These are phyloP conservation scores for Netelia fuscicornis DNA, from an alignment of 2,888 invertebrate species.

Conservation along the genomic window DNA sequence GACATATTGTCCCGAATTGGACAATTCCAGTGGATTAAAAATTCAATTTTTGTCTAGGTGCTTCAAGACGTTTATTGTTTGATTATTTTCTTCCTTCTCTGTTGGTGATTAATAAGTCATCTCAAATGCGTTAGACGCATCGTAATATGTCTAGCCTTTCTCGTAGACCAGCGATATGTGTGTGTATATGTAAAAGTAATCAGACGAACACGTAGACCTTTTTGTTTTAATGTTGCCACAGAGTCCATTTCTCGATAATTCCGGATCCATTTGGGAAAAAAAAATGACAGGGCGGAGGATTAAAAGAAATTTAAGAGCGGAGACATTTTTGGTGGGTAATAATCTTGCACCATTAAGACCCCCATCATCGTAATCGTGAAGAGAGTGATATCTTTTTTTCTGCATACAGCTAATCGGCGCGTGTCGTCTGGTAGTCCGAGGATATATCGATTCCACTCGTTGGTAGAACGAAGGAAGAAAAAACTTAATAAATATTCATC, in stretches of 20 bases:
- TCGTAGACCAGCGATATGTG: background rate
- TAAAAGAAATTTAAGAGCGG: constrained; percentile 34
- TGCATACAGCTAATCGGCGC: constrained; percentile 10
- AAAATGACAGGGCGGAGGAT: constrained; percentile 7
- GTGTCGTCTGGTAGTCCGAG: constrained; percentile 1
- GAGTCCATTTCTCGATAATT: constrained; percentile 5
- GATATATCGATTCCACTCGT: constrained; percentile 25
- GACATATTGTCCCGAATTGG: background rate
- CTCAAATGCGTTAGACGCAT: background rate
- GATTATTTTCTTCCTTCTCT: no score
- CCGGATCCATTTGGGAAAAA: constrained; percentile 13
- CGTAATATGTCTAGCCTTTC: background rate
- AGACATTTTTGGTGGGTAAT: constrained; percentile 9
- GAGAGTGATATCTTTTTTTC: constrained; percentile 13
- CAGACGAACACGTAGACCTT: background rate
- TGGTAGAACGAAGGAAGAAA: background rate
- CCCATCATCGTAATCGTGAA: background rate
- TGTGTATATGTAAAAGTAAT: background rate
- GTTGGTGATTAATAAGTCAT: constrained; percentile 7
- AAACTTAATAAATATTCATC: background rate
- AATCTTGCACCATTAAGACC: constrained; percentile 40
- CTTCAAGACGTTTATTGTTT: no score
- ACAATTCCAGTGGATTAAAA: background rate
- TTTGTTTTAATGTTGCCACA: constrained; percentile 22
- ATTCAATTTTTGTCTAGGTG: constrained; percentile 13